A percentile compares a stretch with the other conserved stretches of the same genome.
These are phyloP conservation scores for Myotis findleyi DNA, from an alignment of 2,797 vertebrate species.

Conservation along the genomic window DNA sequence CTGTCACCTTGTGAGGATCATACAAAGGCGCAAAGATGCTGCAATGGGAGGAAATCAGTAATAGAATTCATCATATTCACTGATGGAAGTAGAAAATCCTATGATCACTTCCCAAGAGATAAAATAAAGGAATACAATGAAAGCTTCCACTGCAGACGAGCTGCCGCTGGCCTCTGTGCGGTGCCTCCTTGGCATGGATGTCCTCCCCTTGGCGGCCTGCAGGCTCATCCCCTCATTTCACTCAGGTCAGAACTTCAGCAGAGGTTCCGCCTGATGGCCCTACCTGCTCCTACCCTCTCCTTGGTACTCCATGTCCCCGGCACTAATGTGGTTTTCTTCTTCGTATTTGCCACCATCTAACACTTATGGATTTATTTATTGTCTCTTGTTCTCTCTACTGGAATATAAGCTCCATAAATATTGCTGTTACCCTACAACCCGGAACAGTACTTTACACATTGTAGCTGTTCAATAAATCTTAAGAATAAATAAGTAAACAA, in stretches of 20 bases:
- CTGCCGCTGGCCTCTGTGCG: not conserved
- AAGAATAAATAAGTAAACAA: not conserved
- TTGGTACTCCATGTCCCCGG: not conserved
- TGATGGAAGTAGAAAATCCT: not conserved
- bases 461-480: not conserved
- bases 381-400: not conserved
- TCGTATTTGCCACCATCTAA: not conserved
- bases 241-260: not conserved
- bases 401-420: not conserved
- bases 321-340: slow-evolving; percentile 33
- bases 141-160: not conserved
- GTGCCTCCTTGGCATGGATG: not conserved
- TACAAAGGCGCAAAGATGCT: not conserved
- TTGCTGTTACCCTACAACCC: not conserved
- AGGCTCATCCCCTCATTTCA: not conserved
- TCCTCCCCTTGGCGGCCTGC: not conserved
- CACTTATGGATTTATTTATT: not conserved
- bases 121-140: not conserved
- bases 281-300: not conserved
- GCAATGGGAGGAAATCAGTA: not conserved
- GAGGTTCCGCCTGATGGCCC: not conserved
- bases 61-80: not conserved
- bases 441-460: not conserved
- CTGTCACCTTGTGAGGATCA: not conserved
- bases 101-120: not conserved